phyloP scores from a whole-genome alignment of 2,888 invertebrate species.

The Sepiola atlantica region DNA sequence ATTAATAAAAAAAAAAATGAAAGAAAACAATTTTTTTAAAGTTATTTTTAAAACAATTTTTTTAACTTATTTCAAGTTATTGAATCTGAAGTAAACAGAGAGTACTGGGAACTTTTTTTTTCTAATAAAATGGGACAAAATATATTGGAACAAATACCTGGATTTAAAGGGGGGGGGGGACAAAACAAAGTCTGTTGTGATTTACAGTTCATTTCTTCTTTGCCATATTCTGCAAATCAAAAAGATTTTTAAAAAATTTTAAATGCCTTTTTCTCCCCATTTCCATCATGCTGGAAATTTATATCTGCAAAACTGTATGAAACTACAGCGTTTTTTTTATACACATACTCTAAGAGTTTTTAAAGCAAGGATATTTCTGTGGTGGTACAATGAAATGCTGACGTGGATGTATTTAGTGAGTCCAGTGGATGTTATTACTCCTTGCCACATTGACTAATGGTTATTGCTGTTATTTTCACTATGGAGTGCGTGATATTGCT shows the following conservation, averaged over 20 bases:
- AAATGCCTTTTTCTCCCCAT: background rate
- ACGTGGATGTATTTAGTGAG: background rate
- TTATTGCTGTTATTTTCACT: background rate
- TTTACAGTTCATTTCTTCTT: background rate
- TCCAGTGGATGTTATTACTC: background rate
- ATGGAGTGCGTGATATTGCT: background rate
- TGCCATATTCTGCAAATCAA: constrained; percentile 32
- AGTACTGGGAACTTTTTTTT: background rate
- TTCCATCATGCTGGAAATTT: background rate
- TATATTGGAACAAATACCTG: background rate
- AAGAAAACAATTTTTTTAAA: too few relatives aligned
- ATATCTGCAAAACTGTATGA: background rate
- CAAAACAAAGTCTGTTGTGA: background rate
- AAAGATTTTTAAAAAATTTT: background rate
- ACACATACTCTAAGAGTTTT: background rate
- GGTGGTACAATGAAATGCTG: background rate
- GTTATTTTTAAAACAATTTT: background rate
- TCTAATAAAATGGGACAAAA: background rate
- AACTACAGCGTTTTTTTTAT: background rate
- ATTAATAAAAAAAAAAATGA: background rate
- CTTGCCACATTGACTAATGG: background rate
- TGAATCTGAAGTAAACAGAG: constrained; percentile 32
- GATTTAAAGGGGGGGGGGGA: background rate
- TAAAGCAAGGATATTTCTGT: background rate
- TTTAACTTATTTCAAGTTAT: background rate